phyloP scores from a whole-genome alignment of 1,140 invertebrate species.

The Paraescarpia echinospica region DNA sequence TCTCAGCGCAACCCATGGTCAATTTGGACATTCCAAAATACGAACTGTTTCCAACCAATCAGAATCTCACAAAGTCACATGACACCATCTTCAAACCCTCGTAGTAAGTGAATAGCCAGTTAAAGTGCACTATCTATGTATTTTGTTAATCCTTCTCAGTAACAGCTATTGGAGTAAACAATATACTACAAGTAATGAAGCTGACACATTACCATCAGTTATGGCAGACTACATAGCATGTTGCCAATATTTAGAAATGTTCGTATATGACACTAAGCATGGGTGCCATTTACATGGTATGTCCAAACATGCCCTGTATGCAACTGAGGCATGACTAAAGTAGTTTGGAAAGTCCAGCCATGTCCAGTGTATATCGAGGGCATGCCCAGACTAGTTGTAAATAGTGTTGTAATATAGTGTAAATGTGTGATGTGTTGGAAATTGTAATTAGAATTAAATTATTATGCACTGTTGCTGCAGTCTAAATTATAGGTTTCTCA shows the following conservation, averaged over 20 bases:
- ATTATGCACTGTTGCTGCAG: neutral
- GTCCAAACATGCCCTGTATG: neutral
- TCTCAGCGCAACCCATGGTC: neutral
- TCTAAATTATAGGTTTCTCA: neutral
- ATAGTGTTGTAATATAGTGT: neutral
- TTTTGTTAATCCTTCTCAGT: neutral
- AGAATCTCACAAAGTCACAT: neutral
- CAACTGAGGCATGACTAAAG: neutral
- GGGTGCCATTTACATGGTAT: neutral
- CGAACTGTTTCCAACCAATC: neutral
- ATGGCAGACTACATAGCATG: too few species aligned
- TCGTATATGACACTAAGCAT: neutral
- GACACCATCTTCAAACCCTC: neutral
- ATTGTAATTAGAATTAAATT: neutral
- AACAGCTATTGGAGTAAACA: neutral
- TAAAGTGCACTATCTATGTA: neutral
- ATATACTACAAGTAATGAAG: too few species aligned
- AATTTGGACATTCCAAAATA: neutral
- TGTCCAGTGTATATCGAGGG: neutral
- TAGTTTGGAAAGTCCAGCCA: neutral
- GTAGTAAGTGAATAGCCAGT: neutral
- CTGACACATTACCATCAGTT: too few species aligned
- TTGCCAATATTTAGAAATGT: neutral
- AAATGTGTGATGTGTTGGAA: neutral
- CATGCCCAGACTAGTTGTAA: neutral